phyloP scores from a whole-genome alignment of 2,888 invertebrate genomes.

The Drosophila suboccidentalis region DNA sequence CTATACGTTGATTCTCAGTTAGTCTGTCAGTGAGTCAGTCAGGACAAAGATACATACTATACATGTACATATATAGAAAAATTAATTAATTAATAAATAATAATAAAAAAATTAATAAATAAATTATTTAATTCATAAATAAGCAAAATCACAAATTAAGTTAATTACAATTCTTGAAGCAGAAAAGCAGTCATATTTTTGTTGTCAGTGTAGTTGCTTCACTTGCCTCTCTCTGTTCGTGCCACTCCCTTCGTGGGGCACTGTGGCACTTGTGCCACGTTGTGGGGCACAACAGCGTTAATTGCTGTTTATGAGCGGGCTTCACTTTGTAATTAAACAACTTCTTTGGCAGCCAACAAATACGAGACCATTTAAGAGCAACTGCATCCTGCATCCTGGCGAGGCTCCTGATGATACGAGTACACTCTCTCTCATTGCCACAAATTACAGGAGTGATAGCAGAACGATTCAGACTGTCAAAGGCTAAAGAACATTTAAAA shows the following conservation, averaged over 20 bases:
- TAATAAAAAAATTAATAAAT: too few species aligned
- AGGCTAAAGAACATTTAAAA: too few species aligned
- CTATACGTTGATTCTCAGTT: too few species aligned
- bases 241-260: constrained; percentile 15
- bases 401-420: not conserved
- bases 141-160: too few species aligned
- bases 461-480: not conserved
- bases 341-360: constrained; percentile 44
- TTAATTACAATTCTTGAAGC: too few species aligned
- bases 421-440: not conserved
- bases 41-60: too few species aligned
- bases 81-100: too few species aligned
- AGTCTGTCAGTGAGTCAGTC: too few species aligned
- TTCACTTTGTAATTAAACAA: constrained; percentile 69
- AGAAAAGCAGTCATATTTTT: too few species aligned
- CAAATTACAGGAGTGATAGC: not conserved
- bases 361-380: constrained; percentile 19
- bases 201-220: not conserved
- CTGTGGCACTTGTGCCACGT: constrained; percentile 13
- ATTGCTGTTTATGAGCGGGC: constrained; percentile 78
- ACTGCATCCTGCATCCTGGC: not conserved
- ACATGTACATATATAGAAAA: too few species aligned
- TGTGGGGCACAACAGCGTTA: constrained; percentile 42
- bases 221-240: not conserved
- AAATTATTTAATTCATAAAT: too few species aligned